A percentile compares a stretch with the other conserved stretches of the same genome.
phyloP scores from a whole-genome alignment of 2,113 vertebrate genomes.

The Heloderma charlesbogerti region DNA sequence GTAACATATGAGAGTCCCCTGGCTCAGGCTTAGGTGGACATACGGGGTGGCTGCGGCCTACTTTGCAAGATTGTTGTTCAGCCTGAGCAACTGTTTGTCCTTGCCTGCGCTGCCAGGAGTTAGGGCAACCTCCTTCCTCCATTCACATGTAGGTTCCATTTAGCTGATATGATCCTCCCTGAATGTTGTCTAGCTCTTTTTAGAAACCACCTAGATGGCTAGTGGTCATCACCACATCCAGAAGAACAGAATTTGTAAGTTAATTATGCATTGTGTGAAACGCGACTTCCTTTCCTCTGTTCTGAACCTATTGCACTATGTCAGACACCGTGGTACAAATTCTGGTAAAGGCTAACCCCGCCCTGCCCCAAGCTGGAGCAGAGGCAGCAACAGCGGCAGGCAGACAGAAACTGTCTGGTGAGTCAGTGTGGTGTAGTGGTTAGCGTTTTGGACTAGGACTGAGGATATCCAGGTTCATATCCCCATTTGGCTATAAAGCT shows the following conservation, averaged over 20 bases:
- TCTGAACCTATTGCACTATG: background rate
- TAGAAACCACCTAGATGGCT: background rate
- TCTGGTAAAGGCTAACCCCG: no score
- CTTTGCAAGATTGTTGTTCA: no score
- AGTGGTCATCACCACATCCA: background rate
- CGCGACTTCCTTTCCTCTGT: background rate
- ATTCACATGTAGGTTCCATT: no score
- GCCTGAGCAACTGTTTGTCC: no score
- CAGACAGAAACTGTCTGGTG: background rate
- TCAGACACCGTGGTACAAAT: background rate
- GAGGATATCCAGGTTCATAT: background rate
- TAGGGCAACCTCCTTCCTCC: no score
- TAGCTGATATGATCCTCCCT: no score
- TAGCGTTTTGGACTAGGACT: background rate
- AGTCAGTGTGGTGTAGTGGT: background rate
- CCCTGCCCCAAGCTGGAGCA: no score
- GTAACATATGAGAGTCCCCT: no score
- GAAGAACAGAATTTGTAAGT: background rate
- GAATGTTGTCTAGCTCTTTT: background rate
- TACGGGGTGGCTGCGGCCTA: no score
- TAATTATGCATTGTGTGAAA: background rate
- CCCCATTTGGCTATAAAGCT: background rate
- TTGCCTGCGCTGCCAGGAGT: no score
- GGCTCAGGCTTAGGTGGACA: no score
- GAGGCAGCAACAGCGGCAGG: background rate